Conservation (phyloP, 2,888 invertebrate genomes). For the Lissonota sp. region DNA sequence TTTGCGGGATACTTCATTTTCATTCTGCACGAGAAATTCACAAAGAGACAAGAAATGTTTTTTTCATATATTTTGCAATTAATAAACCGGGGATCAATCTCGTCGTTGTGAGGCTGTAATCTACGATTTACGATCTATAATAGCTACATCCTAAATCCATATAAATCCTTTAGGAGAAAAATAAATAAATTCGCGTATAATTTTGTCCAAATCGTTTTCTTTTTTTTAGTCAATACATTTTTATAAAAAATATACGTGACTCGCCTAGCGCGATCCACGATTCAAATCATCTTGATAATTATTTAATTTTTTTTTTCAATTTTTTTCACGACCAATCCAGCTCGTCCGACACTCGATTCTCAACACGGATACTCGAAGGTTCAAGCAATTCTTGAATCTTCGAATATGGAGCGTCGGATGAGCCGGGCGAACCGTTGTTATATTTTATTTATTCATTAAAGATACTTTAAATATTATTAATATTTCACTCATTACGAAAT, state of each 20-base stretch:
- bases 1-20: constrained; percentile 4
- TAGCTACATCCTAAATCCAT: constrained; percentile 29
- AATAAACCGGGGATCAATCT: constrained; percentile 52
- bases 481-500: constrained; percentile 40
- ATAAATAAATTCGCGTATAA: neutral
- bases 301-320: constrained; percentile 42
- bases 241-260: constrained; percentile 81
- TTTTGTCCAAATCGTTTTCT: neutral
- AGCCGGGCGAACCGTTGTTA: constrained; percentile 65
- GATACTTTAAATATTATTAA: constrained; percentile 33
- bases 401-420: constrained; percentile 80
- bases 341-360: constrained; percentile 79
- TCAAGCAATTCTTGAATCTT: constrained; percentile 83
- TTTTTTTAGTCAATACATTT: constrained; percentile 70
- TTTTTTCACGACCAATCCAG: constrained; percentile 67
- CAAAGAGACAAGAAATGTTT: constrained; percentile 29
- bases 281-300: neutral
- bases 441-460: constrained; percentile 57
- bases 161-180: constrained; percentile 30
- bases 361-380: constrained; percentile 82
- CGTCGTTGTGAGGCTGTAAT: constrained; percentile 32
- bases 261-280: neutral
- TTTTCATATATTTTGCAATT: constrained; percentile 22
- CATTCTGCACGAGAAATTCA: neutral
- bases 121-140: constrained; percentile 52